These are phyloP conservation scores for Trachops cirrhosus DNA, from an alignment of 2,797 vertebrate genomes.

Conservation along the genomic window DNA sequence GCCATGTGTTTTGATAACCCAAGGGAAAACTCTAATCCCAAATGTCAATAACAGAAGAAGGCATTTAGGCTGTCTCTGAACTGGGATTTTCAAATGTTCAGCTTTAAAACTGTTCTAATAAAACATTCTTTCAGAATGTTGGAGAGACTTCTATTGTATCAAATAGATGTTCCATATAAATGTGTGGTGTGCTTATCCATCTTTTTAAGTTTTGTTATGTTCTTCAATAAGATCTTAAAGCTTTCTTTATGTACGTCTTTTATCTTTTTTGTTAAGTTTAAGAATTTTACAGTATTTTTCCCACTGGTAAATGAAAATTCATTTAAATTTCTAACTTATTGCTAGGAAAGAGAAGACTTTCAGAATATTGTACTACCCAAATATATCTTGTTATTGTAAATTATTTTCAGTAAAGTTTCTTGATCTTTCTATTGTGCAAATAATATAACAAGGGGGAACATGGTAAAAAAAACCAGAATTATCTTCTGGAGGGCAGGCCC, in stretches of 20 bases:
- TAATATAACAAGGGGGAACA: neutral
- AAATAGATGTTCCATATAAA: neutral
- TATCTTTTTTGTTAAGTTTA: conserved; percentile 1
- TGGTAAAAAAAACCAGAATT: neutral
- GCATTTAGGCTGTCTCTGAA: neutral
- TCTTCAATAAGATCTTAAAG: neutral
- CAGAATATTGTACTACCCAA: neutral
- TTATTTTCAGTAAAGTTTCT: neutral
- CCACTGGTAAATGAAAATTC: neutral
- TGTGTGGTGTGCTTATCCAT: neutral
- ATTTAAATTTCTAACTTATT: neutral
- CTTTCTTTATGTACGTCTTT: neutral
- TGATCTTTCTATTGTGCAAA: neutral
- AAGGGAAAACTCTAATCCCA: conserved; percentile 4
- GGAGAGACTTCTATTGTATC: neutral
- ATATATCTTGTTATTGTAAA: neutral
- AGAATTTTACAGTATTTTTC: neutral
- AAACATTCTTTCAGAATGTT: neutral
- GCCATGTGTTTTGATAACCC: neutral
- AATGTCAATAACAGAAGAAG: neutral
- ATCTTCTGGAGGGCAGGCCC: neutral
- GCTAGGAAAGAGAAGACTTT: neutral
- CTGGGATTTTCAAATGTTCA: neutral
- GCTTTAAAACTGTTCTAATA: neutral
- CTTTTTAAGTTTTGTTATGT: neutral